Conservation (phyloP, 2,113 vertebrate genomes). For the Xerus inauris region DNA sequence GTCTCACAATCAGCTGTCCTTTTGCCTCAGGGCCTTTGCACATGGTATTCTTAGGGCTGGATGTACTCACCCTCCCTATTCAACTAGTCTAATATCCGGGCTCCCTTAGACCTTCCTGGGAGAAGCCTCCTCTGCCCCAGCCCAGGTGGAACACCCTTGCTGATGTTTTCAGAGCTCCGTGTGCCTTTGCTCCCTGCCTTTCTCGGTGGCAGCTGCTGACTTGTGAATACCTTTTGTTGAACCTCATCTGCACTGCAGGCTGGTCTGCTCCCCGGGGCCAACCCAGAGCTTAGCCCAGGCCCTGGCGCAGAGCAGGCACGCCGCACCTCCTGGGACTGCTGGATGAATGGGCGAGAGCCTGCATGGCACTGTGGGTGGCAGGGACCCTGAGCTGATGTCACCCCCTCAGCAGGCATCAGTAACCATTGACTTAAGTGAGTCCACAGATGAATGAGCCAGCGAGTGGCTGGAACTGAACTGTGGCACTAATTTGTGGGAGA, state of each 20-base stretch:
- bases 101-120: neutral
- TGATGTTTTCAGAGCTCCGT: rapidly evolving
- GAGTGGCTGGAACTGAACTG: neutral
- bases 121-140: neutral
- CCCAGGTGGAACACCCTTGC: rapidly evolving
- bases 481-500: constrained; percentile 35
- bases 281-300: neutral
- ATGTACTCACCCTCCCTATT: rapidly evolving
- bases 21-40: neutral
- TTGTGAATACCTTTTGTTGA: neutral
- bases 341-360: rapidly evolving
- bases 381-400: rapidly evolving
- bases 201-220: neutral
- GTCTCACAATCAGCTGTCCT: neutral
- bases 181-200: neutral
- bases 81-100: neutral
- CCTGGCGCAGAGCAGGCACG: neutral
- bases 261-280: neutral
- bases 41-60: neutral
- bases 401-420: neutral
- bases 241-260: neutral
- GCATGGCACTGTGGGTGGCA: rapidly evolving
- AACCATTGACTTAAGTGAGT: neutral
- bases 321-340: rapidly evolving
- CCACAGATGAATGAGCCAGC: neutral